Base-by-base conservation (phyloP, 2,888 invertebrate genomes). In the Sarcophaga subvicina region DNA sequence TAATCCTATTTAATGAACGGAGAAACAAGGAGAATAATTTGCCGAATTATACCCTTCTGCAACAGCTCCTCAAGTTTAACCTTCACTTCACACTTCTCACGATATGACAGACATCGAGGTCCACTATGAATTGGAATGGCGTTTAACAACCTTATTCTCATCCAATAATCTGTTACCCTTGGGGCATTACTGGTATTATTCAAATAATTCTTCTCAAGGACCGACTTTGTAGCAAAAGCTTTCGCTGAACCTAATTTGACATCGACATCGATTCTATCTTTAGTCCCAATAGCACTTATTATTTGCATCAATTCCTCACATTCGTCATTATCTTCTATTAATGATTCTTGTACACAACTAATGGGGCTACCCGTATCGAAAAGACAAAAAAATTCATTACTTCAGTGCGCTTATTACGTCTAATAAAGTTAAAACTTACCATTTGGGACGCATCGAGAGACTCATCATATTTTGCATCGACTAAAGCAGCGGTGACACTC, bases 51-150 rank as follows among this genome's bases (percentile, higher is more conserved):
- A 14, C 45, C 66, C 66, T 11, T 20, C 20, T 76, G 62, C 62
- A 70, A 47, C 27, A 79, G 49, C 20, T 79, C 47, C 69, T 25
- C 37, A n/a, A 79, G 60, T 54, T 49, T 79, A 20, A 47, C 62
- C n/a, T 59, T 59, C 67, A 54, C 59, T 4, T 27, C 27, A 27
- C 27, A 27, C 27, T 27, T 27, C 27, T 27, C 27, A 3, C 27
- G 27, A 27, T 77, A 59, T 37, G 78, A 78, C 59, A 78, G 69
- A 47, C 69, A 47, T 45, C 78, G 60, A 45, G 63, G 69, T 22
- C 62, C 62, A 62, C 79, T 64, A 63, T 79, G 67, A 49, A 71
- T 27, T 4, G 27, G 27, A 27, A 27, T 4, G 27, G 4, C 27
- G 4, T 27, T 27, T 4, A 27, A 27, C 27, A 27, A 27, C 27